Percentiles rank a stretch among this genome's conserved stretches.
These are phyloP conservation scores for Esox lucius DNA, from an alignment of 2,797 vertebrate species.

Conservation along the genomic window DNA sequence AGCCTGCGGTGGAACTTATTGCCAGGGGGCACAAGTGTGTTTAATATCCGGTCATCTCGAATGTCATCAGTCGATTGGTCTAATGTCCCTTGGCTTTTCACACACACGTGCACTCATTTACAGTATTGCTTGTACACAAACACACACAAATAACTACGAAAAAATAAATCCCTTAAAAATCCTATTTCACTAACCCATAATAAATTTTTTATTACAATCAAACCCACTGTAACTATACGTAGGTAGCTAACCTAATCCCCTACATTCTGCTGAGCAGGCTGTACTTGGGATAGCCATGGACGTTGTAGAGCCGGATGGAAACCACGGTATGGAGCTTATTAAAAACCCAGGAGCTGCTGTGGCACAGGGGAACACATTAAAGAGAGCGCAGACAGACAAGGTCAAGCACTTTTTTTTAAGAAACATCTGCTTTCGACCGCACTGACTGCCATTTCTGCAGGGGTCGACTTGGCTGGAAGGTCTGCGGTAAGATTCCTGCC, in stretches of 20 bases:
- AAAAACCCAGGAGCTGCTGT: not conserved
- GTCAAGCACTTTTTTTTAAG: not conserved
- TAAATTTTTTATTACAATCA: no score
- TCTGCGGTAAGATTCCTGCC: not conserved
- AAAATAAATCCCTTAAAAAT: no score
- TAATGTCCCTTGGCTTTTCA: not conserved
- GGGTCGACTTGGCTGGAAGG: not conserved
- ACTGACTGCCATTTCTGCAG: not conserved
- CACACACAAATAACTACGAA: no score
- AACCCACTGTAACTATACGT: no score
- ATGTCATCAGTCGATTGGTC: not conserved
- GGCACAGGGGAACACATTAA: not conserved
- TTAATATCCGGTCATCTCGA: not conserved
- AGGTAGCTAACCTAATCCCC: no score
- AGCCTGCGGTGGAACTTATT: not conserved
- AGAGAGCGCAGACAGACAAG: not conserved
- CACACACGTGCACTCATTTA: not conserved
- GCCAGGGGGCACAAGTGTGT: not conserved
- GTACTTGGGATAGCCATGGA: no score
- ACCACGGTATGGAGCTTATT: no score
- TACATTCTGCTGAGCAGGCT: no score
- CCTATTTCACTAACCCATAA: not conserved
- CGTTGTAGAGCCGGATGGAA: no score
- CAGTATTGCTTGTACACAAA: no score
- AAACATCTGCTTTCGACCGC: not conserved